These are phyloP conservation scores for Caenorhabditis uteleia DNA, from an alignment of 2,888 invertebrate genomes.

Conservation along the genomic window DNA sequence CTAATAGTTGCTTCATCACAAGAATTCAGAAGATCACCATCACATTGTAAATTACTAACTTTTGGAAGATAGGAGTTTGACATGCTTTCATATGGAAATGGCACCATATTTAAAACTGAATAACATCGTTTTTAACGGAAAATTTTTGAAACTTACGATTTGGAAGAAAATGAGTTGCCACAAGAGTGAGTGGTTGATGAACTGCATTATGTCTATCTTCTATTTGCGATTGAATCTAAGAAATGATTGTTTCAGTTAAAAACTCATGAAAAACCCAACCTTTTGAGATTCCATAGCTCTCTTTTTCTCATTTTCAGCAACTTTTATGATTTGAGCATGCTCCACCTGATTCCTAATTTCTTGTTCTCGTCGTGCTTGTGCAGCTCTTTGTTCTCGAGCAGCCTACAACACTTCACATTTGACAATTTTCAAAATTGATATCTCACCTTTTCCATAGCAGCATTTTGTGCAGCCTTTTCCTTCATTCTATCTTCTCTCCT, in stretches of 20 bases:
- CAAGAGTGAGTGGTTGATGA: slow-evolving; percentile 55
- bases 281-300: slow-evolving; percentile 17
- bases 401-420: too few relatives aligned
- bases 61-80: slow-evolving; percentile 33
- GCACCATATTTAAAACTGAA: slow-evolving; percentile 55
- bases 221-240: slow-evolving; percentile 30
- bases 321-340: slow-evolving; percentile 21
- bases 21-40: slow-evolving; percentile 27
- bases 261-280: background rate
- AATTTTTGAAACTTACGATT: slow-evolving; percentile 45
- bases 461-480: too few relatives aligned
- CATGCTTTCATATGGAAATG: slow-evolving; percentile 55
- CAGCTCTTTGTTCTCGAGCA: slow-evolving; percentile 12
- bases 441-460: too few relatives aligned
- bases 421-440: too few relatives aligned
- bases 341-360: slow-evolving; percentile 33
- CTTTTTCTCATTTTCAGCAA: slow-evolving; percentile 31
- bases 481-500: too few relatives aligned
- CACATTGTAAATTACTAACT: slow-evolving; percentile 28
- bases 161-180: slow-evolving; percentile 56
- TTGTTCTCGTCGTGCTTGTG: slow-evolving; percentile 21
- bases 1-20: slow-evolving; percentile 31
- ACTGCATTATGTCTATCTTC: slow-evolving; percentile 28
- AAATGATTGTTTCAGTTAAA: background rate
- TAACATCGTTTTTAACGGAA: slow-evolving; percentile 6